Base-by-base conservation (phyloP, 2,888 invertebrate species). In the Drosophila longiperda region DNA sequence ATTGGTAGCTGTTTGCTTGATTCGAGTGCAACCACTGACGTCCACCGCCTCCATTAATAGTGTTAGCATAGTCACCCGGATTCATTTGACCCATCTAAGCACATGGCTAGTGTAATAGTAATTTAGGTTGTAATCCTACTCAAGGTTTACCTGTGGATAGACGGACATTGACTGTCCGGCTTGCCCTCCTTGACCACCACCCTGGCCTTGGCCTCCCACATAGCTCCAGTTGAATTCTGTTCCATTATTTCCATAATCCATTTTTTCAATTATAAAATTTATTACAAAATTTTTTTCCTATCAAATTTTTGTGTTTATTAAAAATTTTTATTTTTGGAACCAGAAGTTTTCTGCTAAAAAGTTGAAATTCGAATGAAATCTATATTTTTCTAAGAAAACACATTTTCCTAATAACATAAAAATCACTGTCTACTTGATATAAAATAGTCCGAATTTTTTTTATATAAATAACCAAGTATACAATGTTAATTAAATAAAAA, bases 21-120 rank as follows among this genome's bases (percentile, higher is more conserved):
- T 83, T 86, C 0, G 85, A 86, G 66, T 86, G 85, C 15, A 86
- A 17, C 85, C 85, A 86, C 54, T 89, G 85, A 0, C 68, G 74
- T 2, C 83, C 86, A 7, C 73, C 45, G 0, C 42, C 45, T 0
- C 42, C 38, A 36, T 23, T 36, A 11, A 7, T 33, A 3, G 52
- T 45, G 7, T n/a, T n/a, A 1, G 17, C 50, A 32, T 53, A 63
- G 40, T 65, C 20, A 15, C 63, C 60, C 8, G 45, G 8, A 42
- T 59, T 23, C 75, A 70, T 80, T 15, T 80, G 79, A 6, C 75
- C 38, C 77, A 76, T 64, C 64, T 73, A 53, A 23, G 45, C 15
- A 45, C 15, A 23, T 23, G 45, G 23, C 45, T 23, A 4, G 15
- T 2, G 1, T 7, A 11, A 0, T 11, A 49, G 17, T 29, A 29